phyloP scores from a whole-genome alignment of 2,888 invertebrate species.

The Tipula lateralis region DNA sequence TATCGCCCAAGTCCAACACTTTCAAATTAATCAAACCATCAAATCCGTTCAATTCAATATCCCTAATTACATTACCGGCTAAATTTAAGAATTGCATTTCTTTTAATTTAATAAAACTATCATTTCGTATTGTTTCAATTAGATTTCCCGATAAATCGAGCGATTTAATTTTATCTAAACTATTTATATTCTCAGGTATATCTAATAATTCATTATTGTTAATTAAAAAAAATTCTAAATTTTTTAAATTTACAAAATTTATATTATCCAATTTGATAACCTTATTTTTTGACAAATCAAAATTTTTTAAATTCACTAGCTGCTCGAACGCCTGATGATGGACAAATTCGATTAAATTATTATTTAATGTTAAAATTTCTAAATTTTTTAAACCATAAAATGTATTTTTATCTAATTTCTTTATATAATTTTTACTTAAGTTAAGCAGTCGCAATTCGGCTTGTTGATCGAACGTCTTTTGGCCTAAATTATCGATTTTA shows the following conservation, averaged over 20 bases:
- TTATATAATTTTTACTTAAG: conserved; percentile 70
- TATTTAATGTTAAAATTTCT: conserved; percentile 65
- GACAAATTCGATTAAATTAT: conserved; percentile 71
- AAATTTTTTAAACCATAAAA: conserved; percentile 68
- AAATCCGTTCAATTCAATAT: conserved; percentile 66
- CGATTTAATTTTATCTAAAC: conserved; percentile 62
- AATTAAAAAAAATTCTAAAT: conserved; percentile 66
- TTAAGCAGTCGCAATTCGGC: conserved; percentile 68
- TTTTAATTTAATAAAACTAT: conserved; percentile 67
- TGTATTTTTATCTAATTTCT: conserved; percentile 66
- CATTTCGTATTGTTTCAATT: conserved; percentile 65
- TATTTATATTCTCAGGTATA: conserved; percentile 55
- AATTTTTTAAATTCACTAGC: conserved; percentile 64
- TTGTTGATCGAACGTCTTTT: conserved; percentile 75
- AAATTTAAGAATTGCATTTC: conserved; percentile 66
- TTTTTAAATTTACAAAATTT: conserved; percentile 63
- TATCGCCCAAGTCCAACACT: conserved; percentile 71
- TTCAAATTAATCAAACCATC: conserved; percentile 68
- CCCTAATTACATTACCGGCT: conserved; percentile 70
- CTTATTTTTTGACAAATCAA: conserved; percentile 72
- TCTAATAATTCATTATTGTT: conserved; percentile 75
- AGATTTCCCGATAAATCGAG: conserved; percentile 76
- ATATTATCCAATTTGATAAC: conserved; percentile 67
- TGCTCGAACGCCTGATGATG: conserved; percentile 73
- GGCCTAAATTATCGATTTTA: conserved; percentile 72